Conservation (phyloP, 2,797 vertebrate genomes). For the Liparis tanakae region DNA sequence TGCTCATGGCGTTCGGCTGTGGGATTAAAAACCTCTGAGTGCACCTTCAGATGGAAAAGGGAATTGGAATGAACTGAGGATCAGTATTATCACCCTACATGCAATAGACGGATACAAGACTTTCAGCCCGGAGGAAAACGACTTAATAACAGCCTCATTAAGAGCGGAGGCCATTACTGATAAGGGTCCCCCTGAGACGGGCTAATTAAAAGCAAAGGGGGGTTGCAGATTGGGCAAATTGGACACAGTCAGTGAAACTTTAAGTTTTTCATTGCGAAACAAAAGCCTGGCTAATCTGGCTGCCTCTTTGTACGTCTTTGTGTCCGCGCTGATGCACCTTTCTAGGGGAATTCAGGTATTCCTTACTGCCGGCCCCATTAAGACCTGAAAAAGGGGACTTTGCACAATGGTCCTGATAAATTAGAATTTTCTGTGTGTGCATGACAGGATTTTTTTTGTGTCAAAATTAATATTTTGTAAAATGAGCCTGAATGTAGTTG, state of each 20-base stretch:
- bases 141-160: constrained; percentile 83
- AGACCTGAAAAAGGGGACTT: constrained; percentile 38
- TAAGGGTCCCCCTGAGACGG: constrained; percentile 73
- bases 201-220: constrained; percentile 79
- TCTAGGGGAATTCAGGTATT: constrained; percentile 29
- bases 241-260: constrained; percentile 64
- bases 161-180: constrained; percentile 75
- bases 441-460: background rate
- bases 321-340: constrained; percentile 43
- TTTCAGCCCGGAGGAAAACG: constrained; percentile 66
- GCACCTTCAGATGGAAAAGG: constrained; percentile 42
- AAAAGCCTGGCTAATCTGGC: constrained; percentile 60
- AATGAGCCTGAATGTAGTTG: background rate
- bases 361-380: constrained; percentile 39
- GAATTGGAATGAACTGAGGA: constrained; percentile 66
- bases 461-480: constrained; percentile 17
- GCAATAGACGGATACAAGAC: constrained; percentile 71
- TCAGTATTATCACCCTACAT: constrained; percentile 70
- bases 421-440: background rate
- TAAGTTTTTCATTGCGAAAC: constrained; percentile 58
- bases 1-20: constrained; percentile 9
- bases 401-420: constrained; percentile 45
- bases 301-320: constrained; percentile 37
- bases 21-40: constrained; percentile 44
- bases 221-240: constrained; percentile 58